A percentile compares a stretch with the other conserved stretches of the same genome.
phyloP scores from a whole-genome alignment of 2,113 vertebrate genomes.

The Prinia subflava region DNA sequence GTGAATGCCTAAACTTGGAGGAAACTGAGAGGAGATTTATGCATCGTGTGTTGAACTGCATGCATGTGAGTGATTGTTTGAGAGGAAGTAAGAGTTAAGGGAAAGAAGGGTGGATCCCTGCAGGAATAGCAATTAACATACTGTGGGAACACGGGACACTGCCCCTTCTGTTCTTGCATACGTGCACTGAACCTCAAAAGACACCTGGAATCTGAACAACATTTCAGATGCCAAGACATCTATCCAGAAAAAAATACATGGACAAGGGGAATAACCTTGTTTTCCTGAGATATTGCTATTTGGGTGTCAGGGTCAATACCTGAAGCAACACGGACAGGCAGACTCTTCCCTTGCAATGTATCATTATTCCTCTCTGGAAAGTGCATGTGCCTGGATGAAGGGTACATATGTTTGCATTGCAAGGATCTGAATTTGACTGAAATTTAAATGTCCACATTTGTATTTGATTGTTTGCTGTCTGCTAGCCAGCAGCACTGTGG shows the following conservation, averaged over 20 bases:
- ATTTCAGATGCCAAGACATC: neutral
- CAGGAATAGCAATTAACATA: neutral
- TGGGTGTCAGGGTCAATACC: neutral
- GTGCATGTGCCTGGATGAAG: rapidly evolving
- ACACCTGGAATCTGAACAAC: neutral
- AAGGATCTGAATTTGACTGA: neutral
- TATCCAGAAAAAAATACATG: neutral
- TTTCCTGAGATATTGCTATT: neutral
- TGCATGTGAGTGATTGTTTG: neutral
- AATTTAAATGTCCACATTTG: neutral
- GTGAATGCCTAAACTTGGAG: neutral
- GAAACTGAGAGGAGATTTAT: neutral
- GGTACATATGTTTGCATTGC: neutral
- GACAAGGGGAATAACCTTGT: neutral
- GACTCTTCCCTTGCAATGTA: neutral
- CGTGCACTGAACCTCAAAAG: neutral
- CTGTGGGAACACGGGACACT: neutral
- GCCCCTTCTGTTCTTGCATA: neutral
- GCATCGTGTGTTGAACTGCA: neutral
- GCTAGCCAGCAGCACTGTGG: neutral
- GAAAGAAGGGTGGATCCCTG: neutral
- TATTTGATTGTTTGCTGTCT: neutral
- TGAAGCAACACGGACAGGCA: neutral
- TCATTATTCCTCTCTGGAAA: neutral
- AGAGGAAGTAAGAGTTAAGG: neutral